Base-by-base conservation (phyloP, 2,797 vertebrate genomes). In the Gymnoscopelus braueri region DNA sequence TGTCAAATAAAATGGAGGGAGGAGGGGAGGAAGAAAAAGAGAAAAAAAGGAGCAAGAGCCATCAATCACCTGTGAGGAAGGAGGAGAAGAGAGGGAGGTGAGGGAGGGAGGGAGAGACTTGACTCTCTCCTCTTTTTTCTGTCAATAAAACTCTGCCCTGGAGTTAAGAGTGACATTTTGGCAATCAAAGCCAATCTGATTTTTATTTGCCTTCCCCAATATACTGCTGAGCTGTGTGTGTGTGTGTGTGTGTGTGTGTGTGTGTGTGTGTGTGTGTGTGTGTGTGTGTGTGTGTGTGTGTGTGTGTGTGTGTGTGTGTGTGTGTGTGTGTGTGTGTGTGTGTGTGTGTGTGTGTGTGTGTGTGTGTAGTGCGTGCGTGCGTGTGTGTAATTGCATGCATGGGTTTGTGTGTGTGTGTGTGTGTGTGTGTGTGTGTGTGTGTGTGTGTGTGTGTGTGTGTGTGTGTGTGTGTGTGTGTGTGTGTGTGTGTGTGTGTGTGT, bases 121-220 rank as follows among this genome's bases (percentile, higher is more conserved):
- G 75, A 84, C 84, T 86, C 88, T 80, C 83, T 84, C 81, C 82
- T 87, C 89, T 91, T 71, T 44, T 44, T 62, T 78, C 77, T 88
- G 88, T 93, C 91, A 93, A 93, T 93, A 93, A 90, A 91, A 91
- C 85, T 86, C 75, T 86, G 13, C 87, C 88, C 91, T 83, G 85
- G 87, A 93, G 91, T 93, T 88, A 87, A 90, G 85, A 91, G 90
- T 92, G 91, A 93, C 89, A 92, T 93, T 94, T 93, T 81, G 87
- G 84, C 91, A 92, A 94, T 94, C 89, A 93, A 89, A 92, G 85
- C 39, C 84, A 84, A 92, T 94, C 85, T 47, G 82, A 90, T 91
- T 94, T 93, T 92, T 87, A 92, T 94, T 95, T 91, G 76, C 74
- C 87, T 92, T 91, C 78, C 59, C 81, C 84, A 94, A 91, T 91